Base-by-base conservation (phyloP, 2,888 invertebrate genomes). In the Tinea pellionella region DNA sequence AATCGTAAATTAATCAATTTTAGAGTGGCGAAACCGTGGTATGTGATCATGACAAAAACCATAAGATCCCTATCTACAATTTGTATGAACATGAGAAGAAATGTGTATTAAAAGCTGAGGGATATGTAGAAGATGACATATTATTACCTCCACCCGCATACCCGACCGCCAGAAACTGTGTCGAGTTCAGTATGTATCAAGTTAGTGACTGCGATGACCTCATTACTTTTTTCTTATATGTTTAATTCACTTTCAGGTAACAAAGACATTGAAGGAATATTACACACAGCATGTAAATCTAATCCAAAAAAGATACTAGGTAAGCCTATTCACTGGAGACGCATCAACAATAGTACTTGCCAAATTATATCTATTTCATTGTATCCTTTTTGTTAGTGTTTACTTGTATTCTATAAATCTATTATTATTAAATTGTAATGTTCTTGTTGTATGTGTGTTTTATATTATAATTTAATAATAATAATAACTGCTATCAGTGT, bases 131-230 rank as follows among this genome's bases (percentile, higher is more conserved):
- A 41, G 67, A 74, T 1, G 78, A 78, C 32, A 56, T 62, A 6
- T 63, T 82, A 11, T 63, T 86, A n/a, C 82, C 84, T 8, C 79
- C 81, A 7, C 73, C 78, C 19, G 37, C 72, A 3, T 69, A 53
- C 11, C 53, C 53, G 6, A 4, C 16, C 3, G 2, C n/a, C 37
- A 37, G n/a, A 37, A 37, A n/a, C 37, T 37, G 37, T n/a, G 11
- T 37, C 2, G 9, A 47, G n/a, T 15, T 47, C 9, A 13, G 18
- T 47, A 47, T 13, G 47, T 47, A 47, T 47, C 2, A 47, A n/a
- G n/a, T n/a, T n/a, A n/a, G n/a, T n/a, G n/a, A n/a, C n/a, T n/a
- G n/a, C n/a, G n/a, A n/a, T n/a, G n/a, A 37, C n/a, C 1, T 6
- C 9, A 37, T 37, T 37, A 6, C 1, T 37, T 37, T 37, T 37